Base-by-base conservation (phyloP, 2,888 invertebrate genomes). In the Tetranychus piercei region DNA sequence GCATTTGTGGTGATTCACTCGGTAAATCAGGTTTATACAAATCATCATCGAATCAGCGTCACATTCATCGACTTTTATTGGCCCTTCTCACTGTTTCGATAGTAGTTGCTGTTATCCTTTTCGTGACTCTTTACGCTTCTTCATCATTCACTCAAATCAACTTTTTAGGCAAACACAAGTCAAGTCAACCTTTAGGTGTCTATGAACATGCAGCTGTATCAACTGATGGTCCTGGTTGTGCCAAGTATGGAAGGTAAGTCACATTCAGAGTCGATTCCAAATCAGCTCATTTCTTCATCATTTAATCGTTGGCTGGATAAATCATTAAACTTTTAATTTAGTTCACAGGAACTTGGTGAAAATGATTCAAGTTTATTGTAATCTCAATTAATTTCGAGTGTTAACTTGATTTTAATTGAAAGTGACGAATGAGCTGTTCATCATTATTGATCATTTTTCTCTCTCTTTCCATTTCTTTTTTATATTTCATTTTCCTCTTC, bases 191-290 rank as follows among this genome's bases (percentile, higher is more conserved):
- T n/a, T 73, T 75, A 44, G 71, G 70, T 45, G 34, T 45, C 15
- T 74, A 71, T n/a, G n/a, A n/a, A 22, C 44, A 55, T 20, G 77
- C 77, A 15, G 77, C 74, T 9, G 74, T 78, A 1, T 45, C 76
- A 15, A 71, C 77, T 11, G 78, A 78, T 72, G 77, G 74, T 9
- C 34, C 69, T 23, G 75, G 73, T 18, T 78, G 78, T 69, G 77
- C 78, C 1, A 64, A 74, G 11, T 77, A 77, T 4, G 78, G 78
- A 34, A 77, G 72, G 78, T 78, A 75, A 74, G 77, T 74, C 43
- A 22, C 8, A 15, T n/a, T 71, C n/a, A n/a, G 43, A 67, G 8
- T 67, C 1, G n/a, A 71, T 71, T 11, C 2, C 55, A 55, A 55
- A 6, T 15, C 1, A 1, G 55, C 55, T 55, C 55, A 55, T 55